Conservation (phyloP, 2,113 vertebrate species). For the Nothoprocta pentlandii region DNA sequence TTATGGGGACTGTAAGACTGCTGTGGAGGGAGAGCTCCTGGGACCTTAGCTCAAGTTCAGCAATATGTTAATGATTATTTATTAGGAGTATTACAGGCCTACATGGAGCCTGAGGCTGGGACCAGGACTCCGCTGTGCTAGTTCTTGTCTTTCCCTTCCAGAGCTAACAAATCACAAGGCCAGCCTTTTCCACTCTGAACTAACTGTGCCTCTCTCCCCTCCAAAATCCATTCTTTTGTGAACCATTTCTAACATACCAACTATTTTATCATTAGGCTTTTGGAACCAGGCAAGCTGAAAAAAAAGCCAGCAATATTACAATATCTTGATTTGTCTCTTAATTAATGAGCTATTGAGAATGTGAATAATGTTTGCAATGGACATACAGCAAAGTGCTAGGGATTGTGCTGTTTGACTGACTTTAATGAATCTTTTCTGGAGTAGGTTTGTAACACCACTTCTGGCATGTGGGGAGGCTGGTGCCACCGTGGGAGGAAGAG, state of each 20-base stretch:
- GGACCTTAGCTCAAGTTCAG: background rate
- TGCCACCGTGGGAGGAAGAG: background rate
- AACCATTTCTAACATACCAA: background rate
- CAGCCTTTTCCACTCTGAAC: background rate
- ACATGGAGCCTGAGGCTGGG: slow-evolving; percentile 7
- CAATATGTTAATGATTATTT: slow-evolving; percentile 36
- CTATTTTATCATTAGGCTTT: slow-evolving; percentile 6
- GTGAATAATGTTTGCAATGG: background rate
- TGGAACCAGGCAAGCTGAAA: slow-evolving; percentile 9
- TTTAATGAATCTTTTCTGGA: background rate
- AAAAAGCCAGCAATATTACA: background rate
- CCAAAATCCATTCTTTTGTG: background rate
- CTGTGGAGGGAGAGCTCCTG: slow-evolving; percentile 22
- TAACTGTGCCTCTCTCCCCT: background rate
- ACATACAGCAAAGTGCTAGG: background rate
- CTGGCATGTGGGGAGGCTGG: background rate
- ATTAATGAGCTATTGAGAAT: background rate
- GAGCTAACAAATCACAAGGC: slow-evolving; percentile 3
- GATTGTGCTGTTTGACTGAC: background rate
- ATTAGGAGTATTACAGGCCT: background rate
- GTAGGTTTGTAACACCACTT: background rate
- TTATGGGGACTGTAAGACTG: background rate
- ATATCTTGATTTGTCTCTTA: background rate
- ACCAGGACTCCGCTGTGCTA: background rate
- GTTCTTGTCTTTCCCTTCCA: slow-evolving; percentile 19